Percentiles rank a stretch among this genome's conserved stretches.
Evolutionary conservation across 2,113 vertebrate species (phyloP).

Genomic region (Ifrita kowaldi): DNA sequence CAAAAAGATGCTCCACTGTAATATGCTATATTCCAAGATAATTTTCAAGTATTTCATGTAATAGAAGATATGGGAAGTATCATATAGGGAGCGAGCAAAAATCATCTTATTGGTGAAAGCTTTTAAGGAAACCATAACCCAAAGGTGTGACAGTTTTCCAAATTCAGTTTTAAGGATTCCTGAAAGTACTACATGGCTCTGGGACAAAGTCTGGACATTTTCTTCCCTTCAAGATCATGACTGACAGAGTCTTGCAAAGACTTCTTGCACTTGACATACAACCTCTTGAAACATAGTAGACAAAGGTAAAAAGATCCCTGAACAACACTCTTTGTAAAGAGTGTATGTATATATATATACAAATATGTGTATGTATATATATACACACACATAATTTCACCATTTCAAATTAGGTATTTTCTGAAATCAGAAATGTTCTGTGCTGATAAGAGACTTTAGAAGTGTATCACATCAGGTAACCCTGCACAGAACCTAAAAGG

Average conservation of each 20-base stretch:
- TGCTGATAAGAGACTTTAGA: neutral
- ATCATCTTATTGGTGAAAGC: neutral
- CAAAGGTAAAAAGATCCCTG: neutral
- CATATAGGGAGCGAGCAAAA: neutral
- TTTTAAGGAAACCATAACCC: neutral
- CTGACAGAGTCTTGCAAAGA: neutral
- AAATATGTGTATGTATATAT: neutral
- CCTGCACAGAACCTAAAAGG: neutral
- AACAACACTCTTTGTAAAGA: neutral
- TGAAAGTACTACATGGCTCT: neutral
- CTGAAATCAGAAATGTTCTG: neutral
- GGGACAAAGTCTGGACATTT: neutral
- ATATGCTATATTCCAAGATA: neutral
- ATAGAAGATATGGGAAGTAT: neutral
- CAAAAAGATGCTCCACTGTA: neutral
- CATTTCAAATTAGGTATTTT: neutral
- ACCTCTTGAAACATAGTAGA: neutral
- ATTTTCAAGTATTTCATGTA: neutral
- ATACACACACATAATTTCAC: neutral
- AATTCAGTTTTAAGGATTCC: neutral
- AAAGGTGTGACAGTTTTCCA: neutral
- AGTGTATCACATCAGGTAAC: neutral
- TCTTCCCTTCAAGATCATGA: neutral
- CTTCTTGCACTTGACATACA: neutral
- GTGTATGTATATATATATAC: neutral